Conservation (phyloP, 2,797 vertebrate species). For the Macropus fuliginosus region DNA sequence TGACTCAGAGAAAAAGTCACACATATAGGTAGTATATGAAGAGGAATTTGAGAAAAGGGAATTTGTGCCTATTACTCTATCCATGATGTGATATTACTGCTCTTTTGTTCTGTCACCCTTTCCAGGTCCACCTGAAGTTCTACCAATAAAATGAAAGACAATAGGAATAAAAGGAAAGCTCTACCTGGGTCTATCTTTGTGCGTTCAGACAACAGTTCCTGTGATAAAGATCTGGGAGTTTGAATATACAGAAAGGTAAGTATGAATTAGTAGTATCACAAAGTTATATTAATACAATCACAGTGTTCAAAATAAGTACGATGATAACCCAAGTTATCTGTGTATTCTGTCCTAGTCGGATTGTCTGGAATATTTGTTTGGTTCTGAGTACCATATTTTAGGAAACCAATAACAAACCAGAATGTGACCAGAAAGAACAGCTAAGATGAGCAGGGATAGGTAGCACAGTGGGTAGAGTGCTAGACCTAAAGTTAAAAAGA, state of each 20-base stretch:
- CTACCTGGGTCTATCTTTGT: background rate
- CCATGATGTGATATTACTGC: background rate
- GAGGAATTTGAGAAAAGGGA: background rate
- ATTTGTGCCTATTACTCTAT: background rate
- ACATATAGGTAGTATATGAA: background rate
- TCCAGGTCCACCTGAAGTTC: background rate
- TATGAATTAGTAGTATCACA: background rate
- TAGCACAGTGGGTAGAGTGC: background rate
- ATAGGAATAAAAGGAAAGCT: background rate
- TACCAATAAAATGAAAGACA: background rate
- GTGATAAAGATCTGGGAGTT: background rate
- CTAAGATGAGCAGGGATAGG: background rate
- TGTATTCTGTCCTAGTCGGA: background rate
- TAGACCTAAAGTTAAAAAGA: background rate
- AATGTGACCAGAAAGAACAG: background rate
- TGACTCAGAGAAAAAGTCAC: background rate
- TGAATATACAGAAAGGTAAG: background rate
- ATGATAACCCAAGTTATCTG: background rate
- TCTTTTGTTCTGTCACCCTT: background rate
- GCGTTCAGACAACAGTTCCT: background rate
- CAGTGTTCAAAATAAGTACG: background rate
- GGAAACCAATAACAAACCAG: background rate
- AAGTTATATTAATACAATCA: background rate
- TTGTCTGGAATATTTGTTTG: background rate
- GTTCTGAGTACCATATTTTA: background rate